Conservation (phyloP, 2,113 vertebrate species). For the Spea bombifrons region DNA sequence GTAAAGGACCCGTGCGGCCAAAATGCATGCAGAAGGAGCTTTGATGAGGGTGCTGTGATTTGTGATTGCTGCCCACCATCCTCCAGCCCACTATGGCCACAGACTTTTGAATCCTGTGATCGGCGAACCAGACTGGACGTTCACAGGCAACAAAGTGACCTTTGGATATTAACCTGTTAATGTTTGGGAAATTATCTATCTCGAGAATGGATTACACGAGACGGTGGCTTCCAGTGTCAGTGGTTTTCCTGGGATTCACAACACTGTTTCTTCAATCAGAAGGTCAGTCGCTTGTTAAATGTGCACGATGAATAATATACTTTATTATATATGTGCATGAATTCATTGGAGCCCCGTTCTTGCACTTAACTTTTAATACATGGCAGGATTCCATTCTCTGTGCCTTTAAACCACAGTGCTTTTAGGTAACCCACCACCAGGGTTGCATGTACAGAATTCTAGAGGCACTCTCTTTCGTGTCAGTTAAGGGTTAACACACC, state of each 20-base stretch:
- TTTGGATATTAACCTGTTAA: neutral
- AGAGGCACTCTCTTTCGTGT: neutral
- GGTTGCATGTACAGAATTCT: neutral
- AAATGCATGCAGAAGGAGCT: conserved; percentile 1
- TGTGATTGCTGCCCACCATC: neutral
- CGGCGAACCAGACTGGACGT: neutral
- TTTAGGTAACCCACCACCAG: neutral
- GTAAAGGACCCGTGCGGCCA: neutral
- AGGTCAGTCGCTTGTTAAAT: conserved; percentile 62
- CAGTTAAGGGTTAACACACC: neutral
- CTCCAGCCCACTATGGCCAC: conserved; percentile 7
- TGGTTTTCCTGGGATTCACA: conserved; percentile 58
- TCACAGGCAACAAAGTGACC: neutral
- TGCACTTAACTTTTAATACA: neutral
- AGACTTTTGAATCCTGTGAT: conserved; percentile 11
- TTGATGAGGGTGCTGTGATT: neutral
- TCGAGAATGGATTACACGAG: conserved; percentile 56
- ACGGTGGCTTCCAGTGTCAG: conserved; percentile 59
- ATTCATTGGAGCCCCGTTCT: neutral
- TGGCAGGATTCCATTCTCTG: neutral
- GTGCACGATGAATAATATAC: neutral
- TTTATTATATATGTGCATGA: neutral
- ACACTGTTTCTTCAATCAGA: conserved; percentile 51
- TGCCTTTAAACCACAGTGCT: neutral
- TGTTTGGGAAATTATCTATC: neutral